Percentiles rank a stretch among this genome's conserved stretches.
Evolutionary conservation across 2,113 vertebrate species (phyloP).

Genomic region (Trichomycterus rosablanca): DNA sequence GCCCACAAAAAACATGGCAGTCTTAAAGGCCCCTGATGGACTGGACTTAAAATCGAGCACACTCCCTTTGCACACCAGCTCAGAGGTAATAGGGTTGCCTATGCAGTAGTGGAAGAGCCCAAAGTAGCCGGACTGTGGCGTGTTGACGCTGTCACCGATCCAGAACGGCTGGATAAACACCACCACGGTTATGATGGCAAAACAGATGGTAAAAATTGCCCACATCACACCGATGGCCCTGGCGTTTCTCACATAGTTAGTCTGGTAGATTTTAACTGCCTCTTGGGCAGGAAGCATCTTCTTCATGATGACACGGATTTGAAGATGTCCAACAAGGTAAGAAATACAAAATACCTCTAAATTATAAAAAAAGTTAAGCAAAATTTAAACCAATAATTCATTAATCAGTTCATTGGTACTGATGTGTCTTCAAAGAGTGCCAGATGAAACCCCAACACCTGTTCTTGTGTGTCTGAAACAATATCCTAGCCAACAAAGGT

Average conservation of each 20-base stretch:
- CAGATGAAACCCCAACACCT: not conserved
- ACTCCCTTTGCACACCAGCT: conserved; percentile 90
- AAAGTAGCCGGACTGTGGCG: conserved; percentile 92
- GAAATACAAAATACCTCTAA: not conserved
- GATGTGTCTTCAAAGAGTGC: not conserved
- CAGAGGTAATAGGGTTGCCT: conserved; percentile 88
- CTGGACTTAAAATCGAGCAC: conserved; percentile 84
- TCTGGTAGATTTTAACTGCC: conserved; percentile 94
- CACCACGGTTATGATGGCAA: conserved; percentile 85
- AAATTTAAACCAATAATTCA: not conserved
- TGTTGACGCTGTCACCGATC: conserved; percentile 94
- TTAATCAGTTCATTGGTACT: too few relatives aligned
- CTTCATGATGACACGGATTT: conserved; percentile 57
- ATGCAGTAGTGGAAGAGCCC: conserved; percentile 95
- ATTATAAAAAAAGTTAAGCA: not conserved
- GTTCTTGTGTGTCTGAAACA: conserved; percentile 26
- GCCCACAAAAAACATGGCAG: conserved; percentile 91
- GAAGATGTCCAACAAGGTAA: not conserved
- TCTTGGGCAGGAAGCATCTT: conserved; percentile 90
- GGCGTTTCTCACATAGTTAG: conserved; percentile 92
- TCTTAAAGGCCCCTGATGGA: conserved; percentile 91
- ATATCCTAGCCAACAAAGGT: conserved; percentile 40
- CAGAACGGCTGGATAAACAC: conserved; percentile 96
- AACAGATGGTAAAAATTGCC: conserved; percentile 92
- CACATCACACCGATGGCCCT: conserved; percentile 91